Base-by-base conservation (phyloP, 2,888 invertebrate species). In the Oxytorus armatus region DNA sequence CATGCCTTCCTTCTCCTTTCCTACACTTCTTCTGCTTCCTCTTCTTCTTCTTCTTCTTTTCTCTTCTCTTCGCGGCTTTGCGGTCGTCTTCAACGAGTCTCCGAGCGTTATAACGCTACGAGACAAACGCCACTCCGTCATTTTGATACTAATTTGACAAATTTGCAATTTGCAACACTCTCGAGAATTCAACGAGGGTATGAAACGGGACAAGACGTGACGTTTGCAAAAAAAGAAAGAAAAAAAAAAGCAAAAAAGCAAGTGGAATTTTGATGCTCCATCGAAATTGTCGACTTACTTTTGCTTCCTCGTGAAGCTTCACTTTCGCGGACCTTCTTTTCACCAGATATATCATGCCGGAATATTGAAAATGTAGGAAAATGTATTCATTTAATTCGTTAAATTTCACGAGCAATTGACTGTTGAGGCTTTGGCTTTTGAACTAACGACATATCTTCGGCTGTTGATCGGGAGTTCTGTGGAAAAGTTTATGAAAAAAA, bases 101-200 rank as follows among this genome's bases (percentile, higher is more conserved):
- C 21, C 21, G 61, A 53, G 73, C 29, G 23, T 42, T 66, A 29
- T 70, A 51, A 57, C 47, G 55, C 25, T 68, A 39, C 57, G 69
- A 8, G 77, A 79, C 70, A 77, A 79, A 63, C 57, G 57, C 36
- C 73, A 73, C 69, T 69, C 61, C 33, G 25, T 49, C 61, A 36
- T 79, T 63, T 68, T 68, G 61, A 76, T 68, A 47, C 47, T 80
- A 80, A 80, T 80, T 63, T 79, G 82, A 82, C 76, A 82, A 82
- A 77, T 79, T 82, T 21, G 76, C 76, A 77, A 82, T 82, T 82
- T 69, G 59, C 72, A 61, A 76, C 79, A 66, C 25, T 33, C 44
- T 39, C 55, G 57, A 25, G 47, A 21, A 16, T 14, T 29, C 61
- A 29, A 53, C 53, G 33, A 51, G 29, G 51, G 69, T 53, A 21